A percentile compares a stretch with the other conserved stretches of the same genome.
Evolutionary conservation across 2,797 vertebrate species (phyloP).

Genomic region (Cirrhinus mrigala): DNA sequence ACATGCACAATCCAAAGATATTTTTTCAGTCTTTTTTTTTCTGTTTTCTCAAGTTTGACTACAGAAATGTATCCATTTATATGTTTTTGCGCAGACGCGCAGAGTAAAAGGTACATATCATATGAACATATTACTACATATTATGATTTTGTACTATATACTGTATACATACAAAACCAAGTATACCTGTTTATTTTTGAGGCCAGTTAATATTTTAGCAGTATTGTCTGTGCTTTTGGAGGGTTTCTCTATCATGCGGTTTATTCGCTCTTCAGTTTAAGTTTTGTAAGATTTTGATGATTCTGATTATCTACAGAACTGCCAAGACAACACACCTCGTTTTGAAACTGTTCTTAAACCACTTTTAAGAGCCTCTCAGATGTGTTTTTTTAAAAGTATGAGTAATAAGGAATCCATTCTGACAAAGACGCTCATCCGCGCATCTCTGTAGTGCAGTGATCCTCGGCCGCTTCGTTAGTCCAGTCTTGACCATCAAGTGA

Average conservation of each 20-base stretch:
- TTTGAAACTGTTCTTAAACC: conserved; percentile 32
- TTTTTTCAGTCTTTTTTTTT: conserved; percentile 79
- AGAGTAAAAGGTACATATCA: conserved; percentile 77
- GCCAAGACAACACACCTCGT: conserved; percentile 59
- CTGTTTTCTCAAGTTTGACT: conserved; percentile 72
- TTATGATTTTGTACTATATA: conserved; percentile 71
- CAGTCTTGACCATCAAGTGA: conserved; percentile 34
- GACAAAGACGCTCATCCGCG: background rate
- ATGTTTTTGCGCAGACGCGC: conserved; percentile 65
- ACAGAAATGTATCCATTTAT: conserved; percentile 70
- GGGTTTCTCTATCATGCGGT: conserved; percentile 29
- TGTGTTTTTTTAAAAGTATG: conserved; percentile 31
- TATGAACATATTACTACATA: conserved; percentile 67
- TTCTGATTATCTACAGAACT: conserved; percentile 62
- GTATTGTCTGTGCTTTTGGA: conserved; percentile 50
- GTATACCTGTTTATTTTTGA: conserved; percentile 57
- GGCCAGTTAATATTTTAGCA: conserved; percentile 61
- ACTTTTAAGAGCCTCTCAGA: conserved; percentile 7
- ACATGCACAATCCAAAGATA: conserved; percentile 85
- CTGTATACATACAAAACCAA: conserved; percentile 57
- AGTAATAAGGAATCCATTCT: conserved; percentile 10
- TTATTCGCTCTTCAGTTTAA: conserved; percentile 20
- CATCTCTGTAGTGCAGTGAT: conserved; percentile 28
- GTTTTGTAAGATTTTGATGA: conserved; percentile 42
- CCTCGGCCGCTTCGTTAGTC: conserved; percentile 24